Evolutionary conservation across 1,140 invertebrate species (phyloP).

Genomic region (Nebria ingens): DNA sequence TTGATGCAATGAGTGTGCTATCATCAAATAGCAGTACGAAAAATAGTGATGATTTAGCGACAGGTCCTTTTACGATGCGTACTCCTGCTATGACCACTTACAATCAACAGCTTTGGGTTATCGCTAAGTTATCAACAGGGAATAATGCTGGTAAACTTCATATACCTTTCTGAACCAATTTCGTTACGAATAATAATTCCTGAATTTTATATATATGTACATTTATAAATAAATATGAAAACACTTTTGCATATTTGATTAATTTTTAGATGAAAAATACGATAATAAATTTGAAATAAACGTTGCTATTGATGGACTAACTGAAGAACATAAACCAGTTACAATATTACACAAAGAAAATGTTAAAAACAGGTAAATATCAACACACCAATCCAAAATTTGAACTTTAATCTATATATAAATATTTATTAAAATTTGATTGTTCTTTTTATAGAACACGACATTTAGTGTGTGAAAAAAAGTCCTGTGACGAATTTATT

Average conservation of each 20-base stretch:
- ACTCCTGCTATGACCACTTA: constrained; percentile 78
- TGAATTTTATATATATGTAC: constrained; percentile 3
- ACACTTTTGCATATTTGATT: constrained; percentile 16
- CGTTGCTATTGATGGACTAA: constrained; percentile 69
- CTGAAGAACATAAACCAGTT: constrained; percentile 56
- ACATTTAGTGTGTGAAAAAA: constrained; percentile 70
- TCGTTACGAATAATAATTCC: neutral
- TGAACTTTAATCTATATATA: constrained; percentile 11
- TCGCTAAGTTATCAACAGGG: constrained; percentile 72
- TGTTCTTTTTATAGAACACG: constrained; percentile 57
- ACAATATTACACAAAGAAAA: constrained; percentile 49
- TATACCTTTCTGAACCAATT: constrained; percentile 12
- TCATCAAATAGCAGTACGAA: constrained; percentile 24
- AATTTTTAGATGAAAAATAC: constrained; percentile 66
- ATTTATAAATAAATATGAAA: neutral
- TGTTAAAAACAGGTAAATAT: constrained; percentile 55
- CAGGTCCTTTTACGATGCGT: constrained; percentile 77
- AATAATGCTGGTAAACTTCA: constrained; percentile 66
- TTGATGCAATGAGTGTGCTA: constrained; percentile 46
- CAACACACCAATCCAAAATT: constrained; percentile 3
- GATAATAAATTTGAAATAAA: constrained; percentile 79
- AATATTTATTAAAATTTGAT: too few species aligned
- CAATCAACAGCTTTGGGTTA: constrained; percentile 87
- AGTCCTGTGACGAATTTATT: constrained; percentile 81
- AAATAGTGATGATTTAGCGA: constrained; percentile 45